A percentile compares a stretch with the other conserved stretches of the same genome.
These are phyloP conservation scores for Echinometra lucunter DNA, from an alignment of 53 echinoderm and acorn worm genomes.

Conservation along the genomic window DNA sequence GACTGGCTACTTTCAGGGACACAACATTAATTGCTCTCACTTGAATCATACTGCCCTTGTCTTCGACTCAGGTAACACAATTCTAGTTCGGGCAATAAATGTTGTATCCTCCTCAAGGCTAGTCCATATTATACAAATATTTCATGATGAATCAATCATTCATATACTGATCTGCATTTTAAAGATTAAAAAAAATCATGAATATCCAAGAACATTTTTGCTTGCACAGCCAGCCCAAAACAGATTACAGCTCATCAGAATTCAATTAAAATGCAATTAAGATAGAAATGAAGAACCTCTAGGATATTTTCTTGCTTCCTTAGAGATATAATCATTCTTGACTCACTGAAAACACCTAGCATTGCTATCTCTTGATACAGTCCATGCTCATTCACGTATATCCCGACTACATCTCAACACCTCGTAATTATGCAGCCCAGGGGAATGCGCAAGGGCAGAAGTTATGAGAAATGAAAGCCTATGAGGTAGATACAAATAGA, in stretches of 20 bases:
- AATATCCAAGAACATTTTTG: background rate
- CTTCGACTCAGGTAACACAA: too few relatives aligned
- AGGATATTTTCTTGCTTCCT: background rate
- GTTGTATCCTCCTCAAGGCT: too few relatives aligned
- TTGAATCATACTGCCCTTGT: too few relatives aligned
- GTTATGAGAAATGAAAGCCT: conserved; percentile 21
- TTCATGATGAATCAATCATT: too few relatives aligned
- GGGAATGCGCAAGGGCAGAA: conserved; percentile 16
- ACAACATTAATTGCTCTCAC: too few relatives aligned
- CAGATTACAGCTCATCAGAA: background rate
- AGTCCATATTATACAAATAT: too few relatives aligned
- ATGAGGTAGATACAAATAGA: background rate
- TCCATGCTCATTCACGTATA: background rate
- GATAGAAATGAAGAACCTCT: background rate
- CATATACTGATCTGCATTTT: background rate
- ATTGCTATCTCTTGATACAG: background rate
- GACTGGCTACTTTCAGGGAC: too few relatives aligned
- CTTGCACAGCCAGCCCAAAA: background rate
- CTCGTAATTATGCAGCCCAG: conserved; percentile 10
- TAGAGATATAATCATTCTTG: conserved; percentile 6
- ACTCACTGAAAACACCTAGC: background rate
- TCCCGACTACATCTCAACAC: conserved; percentile 11
- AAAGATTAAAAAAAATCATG: background rate
- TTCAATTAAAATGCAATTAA: background rate
- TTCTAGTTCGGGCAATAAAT: too few relatives aligned